These are phyloP conservation scores for Zaprionus inermis DNA, from an alignment of 1,140 invertebrate species.

Conservation along the genomic window DNA sequence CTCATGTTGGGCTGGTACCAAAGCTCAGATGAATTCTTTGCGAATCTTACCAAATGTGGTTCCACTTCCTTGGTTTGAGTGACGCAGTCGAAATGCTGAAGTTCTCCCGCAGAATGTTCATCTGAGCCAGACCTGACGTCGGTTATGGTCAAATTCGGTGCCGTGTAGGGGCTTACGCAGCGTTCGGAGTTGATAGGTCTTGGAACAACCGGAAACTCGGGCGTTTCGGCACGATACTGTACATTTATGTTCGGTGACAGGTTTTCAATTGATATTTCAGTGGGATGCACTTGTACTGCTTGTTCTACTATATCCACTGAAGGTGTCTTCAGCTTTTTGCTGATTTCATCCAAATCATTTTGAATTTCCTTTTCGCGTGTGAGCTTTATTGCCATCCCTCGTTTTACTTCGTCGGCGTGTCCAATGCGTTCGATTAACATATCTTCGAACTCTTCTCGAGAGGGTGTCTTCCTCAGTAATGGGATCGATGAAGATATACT, in stretches of 20 bases:
- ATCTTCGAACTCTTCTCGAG: constrained; percentile 64
- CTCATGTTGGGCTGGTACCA: constrained; percentile 99
- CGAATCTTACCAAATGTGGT: constrained; percentile 96
- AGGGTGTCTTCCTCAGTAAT: constrained; percentile 55
- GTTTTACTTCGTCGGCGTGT: constrained; percentile 43
- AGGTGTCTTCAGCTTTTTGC: constrained; percentile 54
- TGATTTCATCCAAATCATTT: constrained; percentile 49
- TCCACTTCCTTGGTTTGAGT: constrained; percentile 89
- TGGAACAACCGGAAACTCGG: constrained; percentile 90
- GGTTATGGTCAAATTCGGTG: background rate
- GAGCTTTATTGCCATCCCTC: constrained; percentile 25
- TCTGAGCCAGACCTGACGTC: background rate
- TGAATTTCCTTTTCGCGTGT: constrained; percentile 41
- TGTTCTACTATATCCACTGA: background rate
- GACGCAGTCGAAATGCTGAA: constrained; percentile 85
- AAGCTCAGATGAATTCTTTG: constrained; percentile 96
- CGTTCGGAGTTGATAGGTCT: constrained; percentile 77
- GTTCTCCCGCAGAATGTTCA: constrained; percentile 83
- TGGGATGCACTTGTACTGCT: background rate
- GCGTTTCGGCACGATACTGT: constrained; percentile 89
- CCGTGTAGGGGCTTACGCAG: constrained; percentile 85
- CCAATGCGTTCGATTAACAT: constrained; percentile 64
- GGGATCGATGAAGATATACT: constrained; percentile 54
- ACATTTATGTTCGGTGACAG: constrained; percentile 50
- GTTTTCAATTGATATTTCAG: background rate